Base-by-base conservation (phyloP, 2,888 invertebrate species). In the Tholera decimalis region DNA sequence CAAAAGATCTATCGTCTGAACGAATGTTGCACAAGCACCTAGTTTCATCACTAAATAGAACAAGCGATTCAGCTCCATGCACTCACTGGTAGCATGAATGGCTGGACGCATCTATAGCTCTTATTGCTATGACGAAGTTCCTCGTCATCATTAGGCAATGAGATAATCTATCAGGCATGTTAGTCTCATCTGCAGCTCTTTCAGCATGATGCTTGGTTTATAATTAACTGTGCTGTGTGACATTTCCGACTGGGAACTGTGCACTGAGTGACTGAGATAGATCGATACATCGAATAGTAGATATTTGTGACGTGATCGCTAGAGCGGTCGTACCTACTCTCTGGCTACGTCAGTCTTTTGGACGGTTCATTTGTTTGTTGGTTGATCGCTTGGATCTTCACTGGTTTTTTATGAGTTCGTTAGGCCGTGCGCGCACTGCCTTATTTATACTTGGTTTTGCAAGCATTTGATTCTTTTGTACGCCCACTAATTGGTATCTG, bases 201-300 rank as follows among this genome's bases (percentile, higher is more conserved):
- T 49, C 69, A 60, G 53, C 59, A 35, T 53, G 57, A 62, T 59
- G 56, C 51, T 63, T 46, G 11, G 43, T 55, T 47, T 76, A 76
- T 73, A 68, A 62, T 77, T 77, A 73, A 77, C 73, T 41, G 28
- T 33, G 53, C 51, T 50, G 20, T 13, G 56, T 65, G 78, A 78
- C 71, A 78, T 78, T 78, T 78, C 75, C 78, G 67, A 35, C 65
- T 61, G 39, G 22, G 41, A 13, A 4, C 30, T 49, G 35, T 13
- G 26, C 54, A 65, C 56, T 51, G 55, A 63, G 44, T 57, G 66
- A 74, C 46, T 39, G 61, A 60, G 78, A 70, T 74, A 30, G 41
- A 74, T 73, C 47, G 56, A 30, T 73, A 37, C 41, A 66, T 72
- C 56, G 51, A 35, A 24, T 50, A 13, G 41, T 67, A 47, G 22